Percentiles rank a stretch among this genome's conserved stretches.
These are phyloP conservation scores for Brachyistius frenatus DNA, from an alignment of 2,113 vertebrate species.

Conservation along the genomic window DNA sequence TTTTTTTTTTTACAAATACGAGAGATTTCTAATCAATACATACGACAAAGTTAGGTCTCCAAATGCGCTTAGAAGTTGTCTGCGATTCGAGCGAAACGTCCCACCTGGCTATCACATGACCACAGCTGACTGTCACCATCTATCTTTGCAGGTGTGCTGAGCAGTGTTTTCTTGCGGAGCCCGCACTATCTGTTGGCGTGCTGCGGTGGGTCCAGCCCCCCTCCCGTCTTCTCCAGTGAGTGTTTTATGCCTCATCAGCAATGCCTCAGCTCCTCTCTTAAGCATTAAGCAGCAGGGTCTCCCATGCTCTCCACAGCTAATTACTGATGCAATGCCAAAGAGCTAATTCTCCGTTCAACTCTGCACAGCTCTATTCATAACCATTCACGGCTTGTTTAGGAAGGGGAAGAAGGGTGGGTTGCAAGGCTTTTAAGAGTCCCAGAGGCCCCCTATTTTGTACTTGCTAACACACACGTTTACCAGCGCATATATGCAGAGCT, in stretches of 20 bases:
- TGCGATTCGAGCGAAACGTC: slow-evolving; percentile 5
- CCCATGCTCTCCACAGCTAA: slow-evolving; percentile 93
- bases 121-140: slow-evolving; percentile 70
- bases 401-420: slow-evolving; percentile 70
- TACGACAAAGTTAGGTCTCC: not conserved
- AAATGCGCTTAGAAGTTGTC: not conserved
- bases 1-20: not conserved
- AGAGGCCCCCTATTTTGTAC: slow-evolving; percentile 74
- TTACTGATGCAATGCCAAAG: slow-evolving; percentile 92
- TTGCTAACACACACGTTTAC: slow-evolving; percentile 73
- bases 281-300: slow-evolving; percentile 92
- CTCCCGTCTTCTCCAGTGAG: slow-evolving; percentile 94
- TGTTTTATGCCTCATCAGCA: slow-evolving; percentile 96
- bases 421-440: slow-evolving; percentile 75
- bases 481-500: slow-evolving; percentile 73
- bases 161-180: slow-evolving; percentile 87
- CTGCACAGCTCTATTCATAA: slow-evolving; percentile 90
- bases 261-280: slow-evolving; percentile 92
- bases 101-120: not conserved
- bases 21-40: not conserved
- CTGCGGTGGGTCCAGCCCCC: slow-evolving; percentile 94
- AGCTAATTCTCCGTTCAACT: slow-evolving; percentile 93
- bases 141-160: slow-evolving; percentile 88
- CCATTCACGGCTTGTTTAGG: slow-evolving; percentile 80
- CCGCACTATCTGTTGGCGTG: slow-evolving; percentile 88